Percentiles rank a stretch among this genome's conserved stretches.
phyloP scores from a whole-genome alignment of 2,113 vertebrate species.

The Arizona elegans region DNA sequence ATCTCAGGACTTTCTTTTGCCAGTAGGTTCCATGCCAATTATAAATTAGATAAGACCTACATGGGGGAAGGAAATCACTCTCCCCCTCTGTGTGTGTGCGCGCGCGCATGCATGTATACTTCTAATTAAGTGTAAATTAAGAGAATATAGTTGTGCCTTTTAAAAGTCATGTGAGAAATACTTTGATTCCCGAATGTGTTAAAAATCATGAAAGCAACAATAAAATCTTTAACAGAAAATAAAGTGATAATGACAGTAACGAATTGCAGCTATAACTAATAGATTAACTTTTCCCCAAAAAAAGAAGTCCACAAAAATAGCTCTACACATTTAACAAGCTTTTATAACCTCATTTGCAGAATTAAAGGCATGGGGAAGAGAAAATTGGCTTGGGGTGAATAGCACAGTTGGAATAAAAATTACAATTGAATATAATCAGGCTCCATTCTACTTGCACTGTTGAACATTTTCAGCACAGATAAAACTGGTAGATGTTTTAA shows the following conservation, averaged over 20 bases:
- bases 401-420: background rate
- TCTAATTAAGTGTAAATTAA: background rate
- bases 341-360: conserved; percentile 12
- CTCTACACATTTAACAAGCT: conserved; percentile 28
- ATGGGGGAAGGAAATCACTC: background rate
- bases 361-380: conserved; percentile 19
- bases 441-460: background rate
- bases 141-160: background rate
- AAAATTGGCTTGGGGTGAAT: conserved; percentile 18
- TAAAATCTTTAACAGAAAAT: background rate
- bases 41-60: background rate
- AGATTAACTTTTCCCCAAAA: background rate
- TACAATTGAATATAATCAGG: background rate
- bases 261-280: background rate
- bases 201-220: background rate
- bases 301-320: background rate
- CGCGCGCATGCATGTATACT: background rate
- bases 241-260: background rate
- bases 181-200: background rate
- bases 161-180: background rate
- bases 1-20: background rate
- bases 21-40: background rate
- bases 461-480: background rate
- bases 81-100: background rate
- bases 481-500: conserved; percentile 19